These are phyloP conservation scores for Tinea trinotella DNA, from an alignment of 2,888 invertebrate species.

Conservation along the genomic window DNA sequence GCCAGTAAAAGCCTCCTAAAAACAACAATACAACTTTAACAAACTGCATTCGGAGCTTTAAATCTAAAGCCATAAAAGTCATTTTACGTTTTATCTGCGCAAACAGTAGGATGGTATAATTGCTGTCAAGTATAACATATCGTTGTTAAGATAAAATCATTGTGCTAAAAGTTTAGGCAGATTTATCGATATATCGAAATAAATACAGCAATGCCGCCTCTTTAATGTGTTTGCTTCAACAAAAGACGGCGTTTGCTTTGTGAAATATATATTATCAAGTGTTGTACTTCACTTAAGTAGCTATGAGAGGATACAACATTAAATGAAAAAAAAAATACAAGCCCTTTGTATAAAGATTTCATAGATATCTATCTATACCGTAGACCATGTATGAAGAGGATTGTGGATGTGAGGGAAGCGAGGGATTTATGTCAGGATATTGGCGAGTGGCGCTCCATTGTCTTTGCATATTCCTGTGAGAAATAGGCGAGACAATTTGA, in stretches of 20 bases:
- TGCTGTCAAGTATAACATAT: conserved; percentile 20
- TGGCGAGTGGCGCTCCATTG: no score
- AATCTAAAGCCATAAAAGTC: background rate
- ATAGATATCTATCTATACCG: no score
- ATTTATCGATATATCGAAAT: conserved; percentile 19
- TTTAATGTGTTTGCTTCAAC: conserved; percentile 20
- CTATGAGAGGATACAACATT: background rate
- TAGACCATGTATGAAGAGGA: no score
- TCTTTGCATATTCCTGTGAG: no score
- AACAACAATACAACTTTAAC: background rate
- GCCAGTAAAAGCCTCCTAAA: background rate
- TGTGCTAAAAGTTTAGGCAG: conserved; percentile 21
- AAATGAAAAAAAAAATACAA: no score
- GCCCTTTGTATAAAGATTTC: no score
- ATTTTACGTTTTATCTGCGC: background rate
- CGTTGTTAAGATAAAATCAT: conserved; percentile 19
- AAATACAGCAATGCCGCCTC: conserved; percentile 20
- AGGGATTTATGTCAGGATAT: no score
- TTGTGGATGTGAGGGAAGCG: no score
- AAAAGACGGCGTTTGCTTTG: conserved; percentile 34
- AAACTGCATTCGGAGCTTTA: no score
- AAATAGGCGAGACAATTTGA: no score
- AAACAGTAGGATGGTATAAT: conserved; percentile 16
- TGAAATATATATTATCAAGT: conserved; percentile 52
- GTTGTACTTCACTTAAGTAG: conserved; percentile 27